phyloP scores from a whole-genome alignment of 2,797 vertebrate species.

The Muraenolepis orangiensis region DNA sequence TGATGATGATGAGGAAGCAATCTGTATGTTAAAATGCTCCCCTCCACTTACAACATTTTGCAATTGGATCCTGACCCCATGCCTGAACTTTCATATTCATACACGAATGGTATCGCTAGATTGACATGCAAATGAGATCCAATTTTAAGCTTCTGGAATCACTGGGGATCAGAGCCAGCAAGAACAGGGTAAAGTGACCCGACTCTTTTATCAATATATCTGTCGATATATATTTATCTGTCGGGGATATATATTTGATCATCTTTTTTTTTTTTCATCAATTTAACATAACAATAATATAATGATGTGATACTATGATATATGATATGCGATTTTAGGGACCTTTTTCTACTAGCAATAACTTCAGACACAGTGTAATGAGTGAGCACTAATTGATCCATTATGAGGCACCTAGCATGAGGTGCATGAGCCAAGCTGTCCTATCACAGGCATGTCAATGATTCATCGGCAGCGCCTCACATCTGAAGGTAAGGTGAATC shows the following conservation, averaged over 20 bases:
- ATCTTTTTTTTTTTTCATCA: background rate
- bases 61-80: background rate
- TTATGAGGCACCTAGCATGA: background rate
- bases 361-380: background rate
- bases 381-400: background rate
- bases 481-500: background rate
- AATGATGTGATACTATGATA: background rate
- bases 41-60: background rate
- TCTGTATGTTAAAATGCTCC: background rate
- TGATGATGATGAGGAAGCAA: background rate
- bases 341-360: background rate
- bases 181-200: slow-evolving; percentile 54
- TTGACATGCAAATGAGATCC: slow-evolving; percentile 49
- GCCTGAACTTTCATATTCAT: slow-evolving; percentile 11
- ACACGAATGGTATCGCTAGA: slow-evolving; percentile 31
- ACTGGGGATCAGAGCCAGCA: slow-evolving; percentile 38
- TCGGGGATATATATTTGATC: background rate
- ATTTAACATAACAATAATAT: background rate
- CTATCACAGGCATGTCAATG: background rate
- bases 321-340: background rate
- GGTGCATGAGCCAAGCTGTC: background rate
- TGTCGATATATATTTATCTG: too few species aligned
- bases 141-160: slow-evolving; percentile 35
- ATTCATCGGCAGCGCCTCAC: background rate
- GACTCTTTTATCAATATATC: slow-evolving; percentile 16